Evolutionary conservation across 2,888 invertebrate species (phyloP), one percentile per base, ranked within the genome.

Genomic region (Sarcophaga subvicina): DNA sequence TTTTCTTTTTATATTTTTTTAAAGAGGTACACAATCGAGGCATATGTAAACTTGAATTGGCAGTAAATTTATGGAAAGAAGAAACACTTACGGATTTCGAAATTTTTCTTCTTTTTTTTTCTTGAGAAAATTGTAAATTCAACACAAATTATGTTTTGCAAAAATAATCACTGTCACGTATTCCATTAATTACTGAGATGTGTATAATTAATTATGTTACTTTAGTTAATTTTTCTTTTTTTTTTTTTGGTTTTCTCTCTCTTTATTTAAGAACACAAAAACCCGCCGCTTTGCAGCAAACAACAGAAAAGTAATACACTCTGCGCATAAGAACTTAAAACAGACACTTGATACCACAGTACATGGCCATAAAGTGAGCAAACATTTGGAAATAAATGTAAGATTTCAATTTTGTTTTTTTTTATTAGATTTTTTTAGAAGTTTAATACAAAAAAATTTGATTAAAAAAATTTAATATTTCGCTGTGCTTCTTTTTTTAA

Each of bases 141-240:
- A 54, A 47, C 14, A 69, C 59, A 67, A 79, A 63, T 62, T 70
- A 63, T 47, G 59, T 72, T 72, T 59, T 25, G 37, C 45, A 71
- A 69, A 77, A 75, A 79, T 27, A 69, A 87, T 78, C 84, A 87
- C 87, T 79, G 79, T 79, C 87, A 87, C 84, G 79, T 82, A 82
- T 82, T 79, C 79, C 79, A 84, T 82, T 82, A 79, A 80, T 80
- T 80, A 83, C 80, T 80, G 77, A 77, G 67, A 82, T 87, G 79
- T 67, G 45, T 81, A 79, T 87, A 79, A 81, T 75, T 81, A 78
- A 82, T 81, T 87, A 76, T 86, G 63, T 72, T 83, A 66, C 22
- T 63, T 67, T 22, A 67, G 37, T 8, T 37, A 37, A 37, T 37
- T 37, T 37, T 37, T 37, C 1, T 37, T 37, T 37, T 37, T 6